Evolutionary conservation across 2,888 invertebrate genomes (phyloP).

Genomic region (Glyphotaelius pellucidus): DNA sequence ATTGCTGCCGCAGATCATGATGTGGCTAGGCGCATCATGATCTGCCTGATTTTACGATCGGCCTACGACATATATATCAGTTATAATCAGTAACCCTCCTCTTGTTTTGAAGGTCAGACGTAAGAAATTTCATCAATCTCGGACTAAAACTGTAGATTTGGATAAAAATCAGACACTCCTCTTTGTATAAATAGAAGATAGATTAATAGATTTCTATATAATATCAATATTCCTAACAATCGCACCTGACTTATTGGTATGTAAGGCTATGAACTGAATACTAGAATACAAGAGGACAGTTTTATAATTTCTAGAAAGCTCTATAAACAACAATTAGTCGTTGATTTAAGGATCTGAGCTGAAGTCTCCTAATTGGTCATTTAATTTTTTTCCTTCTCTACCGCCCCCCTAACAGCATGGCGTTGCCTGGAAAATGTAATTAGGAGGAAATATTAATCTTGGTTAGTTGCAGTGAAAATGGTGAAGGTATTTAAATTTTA

Average conservation of each 20-base stretch:
- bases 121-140: no score
- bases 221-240: background rate
- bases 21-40: no score
- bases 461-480: background rate
- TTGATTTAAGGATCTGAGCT: conserved; percentile 10
- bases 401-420: background rate
- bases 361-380: background rate
- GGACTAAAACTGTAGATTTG: no score
- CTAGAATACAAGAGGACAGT: background rate
- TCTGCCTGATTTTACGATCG: no score
- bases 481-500: background rate
- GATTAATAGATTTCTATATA: no score
- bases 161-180: no score
- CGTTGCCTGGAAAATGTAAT: background rate
- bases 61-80: no score
- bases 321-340: conserved; percentile 9
- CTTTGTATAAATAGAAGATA: no score
- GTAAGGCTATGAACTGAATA: background rate
- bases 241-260: background rate
- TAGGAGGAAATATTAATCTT: background rate
- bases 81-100: no score
- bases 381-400: background rate
- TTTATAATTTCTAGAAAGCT: background rate
- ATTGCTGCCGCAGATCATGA: no score
- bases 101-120: no score